Percentiles rank a stretch among this genome's conserved stretches.
These are phyloP conservation scores for Hippocampus barbouri DNA, from an alignment of 2,113 vertebrate genomes.

Conservation along the genomic window DNA sequence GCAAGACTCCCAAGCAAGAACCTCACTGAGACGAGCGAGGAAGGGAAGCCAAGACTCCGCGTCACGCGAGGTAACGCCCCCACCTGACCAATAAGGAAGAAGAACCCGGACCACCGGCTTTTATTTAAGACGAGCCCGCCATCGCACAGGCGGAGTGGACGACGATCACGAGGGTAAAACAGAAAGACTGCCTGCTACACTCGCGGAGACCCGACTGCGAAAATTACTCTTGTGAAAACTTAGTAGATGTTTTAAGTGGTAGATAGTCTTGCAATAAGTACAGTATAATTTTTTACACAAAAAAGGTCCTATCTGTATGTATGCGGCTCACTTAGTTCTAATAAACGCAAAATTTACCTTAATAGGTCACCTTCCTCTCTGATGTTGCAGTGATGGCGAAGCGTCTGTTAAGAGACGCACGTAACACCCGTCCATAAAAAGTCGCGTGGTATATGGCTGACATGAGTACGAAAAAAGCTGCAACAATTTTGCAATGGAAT, in stretches of 20 bases:
- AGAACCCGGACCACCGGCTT: slow-evolving; percentile 44
- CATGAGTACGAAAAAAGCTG: no score
- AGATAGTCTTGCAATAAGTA: not conserved
- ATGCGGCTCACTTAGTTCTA: not conserved
- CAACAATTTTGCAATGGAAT: not conserved
- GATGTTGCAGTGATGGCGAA: not conserved
- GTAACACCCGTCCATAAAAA: not conserved
- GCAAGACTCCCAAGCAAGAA: slow-evolving; percentile 55
- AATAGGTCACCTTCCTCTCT: not conserved
- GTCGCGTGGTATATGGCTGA: no score
- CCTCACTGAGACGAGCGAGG: slow-evolving; percentile 52
- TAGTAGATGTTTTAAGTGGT: not conserved
- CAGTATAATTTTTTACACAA: not conserved
- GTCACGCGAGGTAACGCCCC: slow-evolving; percentile 66
- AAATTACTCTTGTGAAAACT: not conserved
- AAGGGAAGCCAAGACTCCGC: slow-evolving; percentile 68
- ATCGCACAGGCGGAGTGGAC: slow-evolving; percentile 26
- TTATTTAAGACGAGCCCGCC: slow-evolving; percentile 56
- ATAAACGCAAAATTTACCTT: not conserved
- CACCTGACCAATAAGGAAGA: slow-evolving; percentile 70
- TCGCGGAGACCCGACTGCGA: not conserved
- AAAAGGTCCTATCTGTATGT: not conserved
- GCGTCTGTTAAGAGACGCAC: not conserved
- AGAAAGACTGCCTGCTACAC: not conserved
- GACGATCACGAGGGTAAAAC: slow-evolving; percentile 26